Base-by-base conservation (phyloP, 2,113 vertebrate genomes). In the Eurypyga helias region DNA sequence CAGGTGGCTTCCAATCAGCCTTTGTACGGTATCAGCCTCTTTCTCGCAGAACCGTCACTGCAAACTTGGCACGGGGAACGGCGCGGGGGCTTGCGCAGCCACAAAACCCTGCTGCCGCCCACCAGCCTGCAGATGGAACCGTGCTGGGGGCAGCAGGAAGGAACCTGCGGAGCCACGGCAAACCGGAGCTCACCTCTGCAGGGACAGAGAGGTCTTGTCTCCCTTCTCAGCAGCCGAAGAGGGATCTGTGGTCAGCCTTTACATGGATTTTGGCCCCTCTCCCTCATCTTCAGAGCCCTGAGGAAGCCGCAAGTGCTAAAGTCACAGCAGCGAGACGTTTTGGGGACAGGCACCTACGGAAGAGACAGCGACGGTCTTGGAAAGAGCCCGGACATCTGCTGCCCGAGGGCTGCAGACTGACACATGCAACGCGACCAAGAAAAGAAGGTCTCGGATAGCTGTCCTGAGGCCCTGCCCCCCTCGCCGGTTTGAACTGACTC, bases 61-160 rank as follows among this genome's bases (percentile, higher is more conserved):
- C 48, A 83, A 58, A 48, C 31, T 33, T 0, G 0, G 38, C 7
- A 2, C 1, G 13, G 34, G 79, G 31, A 62, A 45, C 0, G 1
- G 38, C 23, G 13, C 6, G 6, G 73, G 70, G 87, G 41, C 45
- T 60, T 51, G 41, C 9, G 7, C 52, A 80, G 70, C 62, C 51
- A 52, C 5, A 1, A 87, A 91, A 65, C 45, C 54, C 67, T 48
- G 10, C 62, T 76, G 83, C 46, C 2, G 2, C 62, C 76, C 67
- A 7, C 34, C 48, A 29, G 26, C 13, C 52, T 83, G 72, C 84
- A 76, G 52, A 43, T n/a, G 21, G 70, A 36, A 62, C 71, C 0
- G 1, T 48, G n/a, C 29, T 38, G 33, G 45, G 36, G 41, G 2
- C 49, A 75, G 66, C 75, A 88, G 34, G 67, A 79, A 31, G 29